Percentiles rank a stretch among this genome's conserved stretches.
phyloP scores from a whole-genome alignment of 1,140 invertebrate genomes.

The Archivesica marissinica region DNA sequence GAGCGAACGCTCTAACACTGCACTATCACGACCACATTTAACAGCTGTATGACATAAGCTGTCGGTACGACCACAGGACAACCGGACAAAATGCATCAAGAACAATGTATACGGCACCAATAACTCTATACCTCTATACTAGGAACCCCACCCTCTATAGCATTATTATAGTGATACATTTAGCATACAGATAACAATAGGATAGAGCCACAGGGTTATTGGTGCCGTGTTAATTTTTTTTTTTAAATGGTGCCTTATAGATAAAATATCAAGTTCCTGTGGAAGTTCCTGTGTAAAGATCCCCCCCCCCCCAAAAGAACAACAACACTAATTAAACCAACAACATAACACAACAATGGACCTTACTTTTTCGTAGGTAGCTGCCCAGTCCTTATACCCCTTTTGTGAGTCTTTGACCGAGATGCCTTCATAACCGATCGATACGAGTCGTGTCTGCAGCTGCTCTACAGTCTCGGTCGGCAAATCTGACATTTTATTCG shows the following conservation, averaged over 20 bases:
- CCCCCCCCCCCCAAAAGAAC: background rate
- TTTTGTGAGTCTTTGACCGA: background rate
- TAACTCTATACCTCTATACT: too few species aligned
- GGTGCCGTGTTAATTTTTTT: background rate
- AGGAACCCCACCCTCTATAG: background rate
- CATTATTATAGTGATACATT: background rate
- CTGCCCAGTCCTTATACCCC: constrained; percentile 1
- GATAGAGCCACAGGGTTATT: background rate
- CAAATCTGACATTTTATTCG: too few species aligned
- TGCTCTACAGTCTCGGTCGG: background rate
- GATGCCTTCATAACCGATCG: background rate
- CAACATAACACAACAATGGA: background rate
- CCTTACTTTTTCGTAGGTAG: constrained; percentile 8
- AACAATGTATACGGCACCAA: too few species aligned
- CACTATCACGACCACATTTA: too few species aligned
- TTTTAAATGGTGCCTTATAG: too few species aligned
- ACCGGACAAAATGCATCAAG: too few species aligned
- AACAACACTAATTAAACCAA: background rate
- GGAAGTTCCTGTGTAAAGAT: background rate
- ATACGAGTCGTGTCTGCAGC: background rate
- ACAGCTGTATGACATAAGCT: too few species aligned
- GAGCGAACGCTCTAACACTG: too few species aligned
- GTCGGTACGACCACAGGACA: too few species aligned
- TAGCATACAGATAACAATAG: background rate
- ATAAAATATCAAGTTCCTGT: too few species aligned